These are phyloP conservation scores for Hydrocynus forskahlii DNA, from an alignment of 2,797 vertebrate species.

Conservation along the genomic window DNA sequence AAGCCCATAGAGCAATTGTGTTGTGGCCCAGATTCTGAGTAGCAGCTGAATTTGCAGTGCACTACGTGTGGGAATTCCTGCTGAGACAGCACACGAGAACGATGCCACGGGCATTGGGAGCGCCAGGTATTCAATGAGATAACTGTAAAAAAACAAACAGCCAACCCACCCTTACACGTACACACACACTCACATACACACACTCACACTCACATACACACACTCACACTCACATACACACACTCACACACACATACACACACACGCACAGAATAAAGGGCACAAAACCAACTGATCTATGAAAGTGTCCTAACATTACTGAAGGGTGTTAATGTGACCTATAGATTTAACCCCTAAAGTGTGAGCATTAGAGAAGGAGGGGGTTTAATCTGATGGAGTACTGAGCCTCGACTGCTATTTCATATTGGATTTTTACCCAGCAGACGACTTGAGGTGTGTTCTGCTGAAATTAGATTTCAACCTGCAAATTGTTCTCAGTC, in stretches of 20 bases:
- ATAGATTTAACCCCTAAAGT: neutral
- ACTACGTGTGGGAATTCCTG: slow-evolving; percentile 18
- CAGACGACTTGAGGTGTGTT: slow-evolving; percentile 34
- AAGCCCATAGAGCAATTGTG: slow-evolving; percentile 1
- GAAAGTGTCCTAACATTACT: neutral
- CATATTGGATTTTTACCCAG: slow-evolving; percentile 34
- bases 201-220: too few relatives aligned
- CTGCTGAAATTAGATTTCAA: slow-evolving; percentile 41
- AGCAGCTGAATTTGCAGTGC: slow-evolving; percentile 5
- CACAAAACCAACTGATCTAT: neutral
- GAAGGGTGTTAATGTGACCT: slow-evolving; percentile 1
- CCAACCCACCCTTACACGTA: neutral
- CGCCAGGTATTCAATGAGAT: slow-evolving; percentile 7
- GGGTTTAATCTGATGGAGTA: slow-evolving; percentile 16
- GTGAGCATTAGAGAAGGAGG: neutral
- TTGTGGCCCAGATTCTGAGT: slow-evolving; percentile 8
- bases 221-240: too few relatives aligned
- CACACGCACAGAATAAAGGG: neutral
- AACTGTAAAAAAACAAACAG: neutral
- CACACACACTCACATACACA: neutral
- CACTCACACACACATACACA: neutral
- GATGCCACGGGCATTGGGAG: slow-evolving; percentile 9
- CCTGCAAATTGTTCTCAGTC: slow-evolving; percentile 35
- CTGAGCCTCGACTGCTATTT: slow-evolving; percentile 23
- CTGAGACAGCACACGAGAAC: slow-evolving; percentile 25